Base-by-base conservation (phyloP, 2,113 vertebrate genomes). In the Perca schrenkii region DNA sequence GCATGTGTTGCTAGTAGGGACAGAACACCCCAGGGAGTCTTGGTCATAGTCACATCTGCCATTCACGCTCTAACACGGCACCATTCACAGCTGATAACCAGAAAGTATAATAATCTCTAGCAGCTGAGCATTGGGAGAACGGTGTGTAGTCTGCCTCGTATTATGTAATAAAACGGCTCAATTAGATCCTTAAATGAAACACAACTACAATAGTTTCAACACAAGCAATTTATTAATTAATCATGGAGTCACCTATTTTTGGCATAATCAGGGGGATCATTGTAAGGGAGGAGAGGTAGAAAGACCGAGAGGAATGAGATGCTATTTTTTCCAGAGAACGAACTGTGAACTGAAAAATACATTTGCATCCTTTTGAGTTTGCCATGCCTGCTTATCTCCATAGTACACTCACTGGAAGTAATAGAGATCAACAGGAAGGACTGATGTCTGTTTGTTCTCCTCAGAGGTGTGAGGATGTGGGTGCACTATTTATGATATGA, bases 1-100 rank as follows among this genome's bases (percentile, higher is more conserved):
- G 73, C 76, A 77, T 79, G 79, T 77, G 78, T 65, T 78, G 73
- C 85, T 80, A 43, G 56, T 28, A 69, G 72, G 31, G 40, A 74
- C 84, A 49, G 79, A 74, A 61, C 60, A 65, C 85, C 56, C 53
- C 34, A 17, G 83, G 83, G 79, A 79, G 43, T 54, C 53, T 19
- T 36, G 82, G 72, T 80, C 74, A 79, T 54, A 53, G 50, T 72
- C 74, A 73, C 86, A 65, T 89, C 83, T 86, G 88, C 60, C 53
- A 74, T 62, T 47, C 77, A 67, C 3, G 52, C 77, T 84, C 77
- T 40, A 56, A 80, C 36, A 76, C 0, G 2, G 21, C 69, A 76
- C 79, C 67, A 67, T 71, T 80, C 73, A 78, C 71, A 79, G 83
- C 70, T 68, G 57, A 89, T 81, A 54, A 83, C 53, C 62, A 61